Base-by-base conservation (phyloP, 2,797 vertebrate species). In the Enteromius fasciolatus region DNA sequence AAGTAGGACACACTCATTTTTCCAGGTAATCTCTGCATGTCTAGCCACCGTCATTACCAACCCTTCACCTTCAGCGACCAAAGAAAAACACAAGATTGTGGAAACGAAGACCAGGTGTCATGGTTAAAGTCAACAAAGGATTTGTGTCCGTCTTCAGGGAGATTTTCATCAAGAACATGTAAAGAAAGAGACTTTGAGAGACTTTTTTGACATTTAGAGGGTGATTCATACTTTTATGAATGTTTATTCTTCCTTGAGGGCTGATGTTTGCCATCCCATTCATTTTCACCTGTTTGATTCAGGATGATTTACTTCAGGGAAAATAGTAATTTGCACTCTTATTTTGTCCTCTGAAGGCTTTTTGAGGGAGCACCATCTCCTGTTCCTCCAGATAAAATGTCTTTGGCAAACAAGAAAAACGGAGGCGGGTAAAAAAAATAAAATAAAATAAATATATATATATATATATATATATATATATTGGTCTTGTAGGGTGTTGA, bases 31-130 rank as follows among this genome's bases (percentile, higher is more conserved):
- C 48, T 41, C 33, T 68, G 50, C 46, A 76, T 3, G 39, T 68
- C 66, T 12, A 41, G 48, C 70, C 36, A 23, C 44, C 41, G 25
- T 85, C 84, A 85, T 83, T 85, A 81, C 82, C 44, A 39, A 61
- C 69, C 31, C 70, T 76, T 87, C 86, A 88, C 83, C 86, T 87
- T 68, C 39, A 67, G 66, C 2, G 6, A 61, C n/a, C 74, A 76
- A 69, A 20, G 39, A 69, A 20, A 81, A 31, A 82, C 82, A 80
- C 52, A 64, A 36, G 61, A 76, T 9, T 57, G 46, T 9, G 69
- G 20, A 69, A 61, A 82, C 46, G 64, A 86, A 61, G 73, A 70
- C 12, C 3, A 39, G 48, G 31, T 61, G 57, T 50, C 46, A 20
- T 25, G 6, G 39, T 31, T 63, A 48, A 68, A 36, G 46, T 48